Percentiles rank a stretch among this genome's conserved stretches.
These are phyloP conservation scores for Diarsia rubi DNA, from an alignment of 2,888 invertebrate genomes.

Conservation along the genomic window DNA sequence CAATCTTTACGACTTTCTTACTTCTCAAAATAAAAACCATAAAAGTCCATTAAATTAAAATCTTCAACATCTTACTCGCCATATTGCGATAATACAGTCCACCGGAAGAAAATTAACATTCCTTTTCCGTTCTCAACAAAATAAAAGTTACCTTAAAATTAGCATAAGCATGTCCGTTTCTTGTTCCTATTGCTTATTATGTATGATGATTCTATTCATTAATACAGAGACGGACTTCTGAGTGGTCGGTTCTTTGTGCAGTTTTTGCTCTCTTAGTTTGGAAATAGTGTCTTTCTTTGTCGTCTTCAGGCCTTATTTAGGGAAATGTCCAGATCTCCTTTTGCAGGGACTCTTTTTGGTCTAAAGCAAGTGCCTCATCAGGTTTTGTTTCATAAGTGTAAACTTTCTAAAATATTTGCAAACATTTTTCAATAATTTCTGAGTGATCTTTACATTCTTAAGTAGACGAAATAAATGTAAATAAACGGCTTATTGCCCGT, in stretches of 20 bases:
- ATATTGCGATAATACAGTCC: slow-evolving; percentile 63
- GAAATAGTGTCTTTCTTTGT: slow-evolving; percentile 15
- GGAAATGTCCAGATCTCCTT: not conserved
- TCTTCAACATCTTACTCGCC: slow-evolving; percentile 46
- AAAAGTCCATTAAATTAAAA: slow-evolving; percentile 58
- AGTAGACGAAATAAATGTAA: not conserved
- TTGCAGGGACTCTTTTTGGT: not conserved
- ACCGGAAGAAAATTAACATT: slow-evolving; percentile 67
- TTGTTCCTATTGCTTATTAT: slow-evolving; percentile 56
- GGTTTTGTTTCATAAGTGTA: not conserved
- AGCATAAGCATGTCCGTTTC: slow-evolving; percentile 60
- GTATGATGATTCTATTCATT: slow-evolving; percentile 61
- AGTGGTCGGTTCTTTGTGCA: slow-evolving; percentile 27
- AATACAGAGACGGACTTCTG: slow-evolving; percentile 46
- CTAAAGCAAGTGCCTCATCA: too few relatives aligned
- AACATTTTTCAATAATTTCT: not conserved
- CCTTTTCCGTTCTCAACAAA: slow-evolving; percentile 59
- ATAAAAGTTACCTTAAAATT: slow-evolving; percentile 68
- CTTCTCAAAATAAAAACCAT: slow-evolving; percentile 33
- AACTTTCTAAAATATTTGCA: not conserved
- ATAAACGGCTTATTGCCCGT: not conserved
- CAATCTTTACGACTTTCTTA: slow-evolving; percentile 38
- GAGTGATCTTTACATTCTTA: not conserved
- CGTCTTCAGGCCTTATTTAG: not conserved
- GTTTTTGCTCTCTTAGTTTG: slow-evolving; percentile 39